A percentile compares a stretch with the other conserved stretches of the same genome.
These are phyloP conservation scores for Haliclona indistincta DNA, from an alignment of 37 sponge, comb jelly and placozoan species.

Conservation along the genomic window DNA sequence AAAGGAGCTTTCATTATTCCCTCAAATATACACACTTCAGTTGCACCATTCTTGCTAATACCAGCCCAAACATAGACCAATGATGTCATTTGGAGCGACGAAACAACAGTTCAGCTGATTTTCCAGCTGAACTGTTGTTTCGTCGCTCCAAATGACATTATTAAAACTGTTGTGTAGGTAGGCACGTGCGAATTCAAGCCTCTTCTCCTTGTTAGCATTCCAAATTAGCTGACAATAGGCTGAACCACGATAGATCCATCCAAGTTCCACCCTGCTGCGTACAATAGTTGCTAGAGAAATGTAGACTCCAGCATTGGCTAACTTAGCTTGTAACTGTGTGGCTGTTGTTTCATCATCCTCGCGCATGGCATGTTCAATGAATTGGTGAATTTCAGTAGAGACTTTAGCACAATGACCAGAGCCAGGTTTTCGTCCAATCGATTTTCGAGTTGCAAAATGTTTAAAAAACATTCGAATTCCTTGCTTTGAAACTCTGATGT, in stretches of 20 bases:
- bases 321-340: too few species aligned
- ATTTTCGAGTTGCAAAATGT: too few species aligned
- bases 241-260: constrained; percentile 33
- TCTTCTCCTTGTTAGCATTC: constrained; percentile 15
- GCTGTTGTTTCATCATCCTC: too few species aligned
- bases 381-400: too few species aligned
- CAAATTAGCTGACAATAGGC: constrained; percentile 40
- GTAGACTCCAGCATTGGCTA: constrained; percentile 14
- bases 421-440: too few species aligned
- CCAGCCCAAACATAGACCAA: too few species aligned
- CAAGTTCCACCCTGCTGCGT: not conserved
- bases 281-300: constrained; percentile 14
- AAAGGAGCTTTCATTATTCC: constrained; percentile 42
- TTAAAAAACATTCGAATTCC: too few species aligned
- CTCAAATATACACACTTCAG: constrained; percentile 37
- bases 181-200: constrained; percentile 9
- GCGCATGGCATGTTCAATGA: too few species aligned
- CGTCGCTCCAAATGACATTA: constrained; percentile 42
- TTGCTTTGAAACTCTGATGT: too few species aligned
- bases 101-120: too few species aligned
- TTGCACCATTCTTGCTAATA: constrained; percentile 25
- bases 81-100: too few species aligned
- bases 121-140: constrained; percentile 32
- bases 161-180: constrained; percentile 3
- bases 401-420: too few species aligned